Base-by-base conservation (phyloP, 1,140 invertebrate genomes). In the Sitodiplosis mosellana region DNA sequence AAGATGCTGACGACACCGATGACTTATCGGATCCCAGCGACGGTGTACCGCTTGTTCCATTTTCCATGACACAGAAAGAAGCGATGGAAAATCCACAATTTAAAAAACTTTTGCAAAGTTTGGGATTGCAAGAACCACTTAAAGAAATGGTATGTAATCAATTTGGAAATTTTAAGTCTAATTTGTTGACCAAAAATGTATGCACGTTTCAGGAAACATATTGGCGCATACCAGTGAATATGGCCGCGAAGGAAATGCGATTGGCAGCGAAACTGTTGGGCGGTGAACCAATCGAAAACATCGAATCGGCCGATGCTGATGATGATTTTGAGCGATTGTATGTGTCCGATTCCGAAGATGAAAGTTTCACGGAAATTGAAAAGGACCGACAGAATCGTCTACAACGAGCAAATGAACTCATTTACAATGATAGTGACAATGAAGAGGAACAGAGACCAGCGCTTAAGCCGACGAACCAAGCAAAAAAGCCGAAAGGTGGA, bases 21-120 rank as follows among this genome's bases (percentile, higher is more conserved):
- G 60, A 59, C 40, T 27, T 27, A 27, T 27, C 27, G 27, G 63
- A 64, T 44, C 66, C 59, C 51, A 63, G 61, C 33, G 71, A 74
- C 51, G 72, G 69, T 19, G 65, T 77, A 43, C 74, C 77, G 14
- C 55, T 79, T 45, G 65, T 78, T 34, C 74, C 77, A 0, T 53
- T 77, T 49, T 63, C 69, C 52, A 66, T 71, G 48, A 57, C 66
- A 50, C 65, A 69, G 48, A 66, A 68, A 45, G 57, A 66, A 17
- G 75, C 75, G 17, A 69, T 76, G 66, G 75, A 78, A 53, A 66
- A 73, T 56, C 53, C 55, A n/a, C 63, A 63, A 54, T 77, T 79
- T 55, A 67, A 73, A 53, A 69, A 68, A 53, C 57, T 77, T 17
- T 59, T 79, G 20, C 64, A 67, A 33, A 68, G 66, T n/a, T 55